A percentile compares a stretch with the other conserved stretches of the same genome.
phyloP scores from a whole-genome alignment of 2,797 vertebrate genomes.

The Atherinosoma microstoma region DNA sequence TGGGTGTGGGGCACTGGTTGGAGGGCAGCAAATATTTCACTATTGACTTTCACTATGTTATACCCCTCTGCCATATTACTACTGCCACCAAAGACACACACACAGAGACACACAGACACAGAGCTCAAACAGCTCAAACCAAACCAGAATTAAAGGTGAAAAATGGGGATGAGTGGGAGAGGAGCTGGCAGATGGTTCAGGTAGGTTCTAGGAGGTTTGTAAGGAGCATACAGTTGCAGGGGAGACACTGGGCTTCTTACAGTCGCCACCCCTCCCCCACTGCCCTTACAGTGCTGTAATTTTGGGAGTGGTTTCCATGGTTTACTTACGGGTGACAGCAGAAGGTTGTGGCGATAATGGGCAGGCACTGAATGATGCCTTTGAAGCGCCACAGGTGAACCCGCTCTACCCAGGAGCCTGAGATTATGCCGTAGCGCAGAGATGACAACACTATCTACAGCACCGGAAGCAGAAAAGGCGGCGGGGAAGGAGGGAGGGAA shows the following conservation, averaged over 20 bases:
- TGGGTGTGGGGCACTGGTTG: background rate
- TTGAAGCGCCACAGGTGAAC: conserved; percentile 82
- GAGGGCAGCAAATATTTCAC: conserved; percentile 23
- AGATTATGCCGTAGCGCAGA: conserved; percentile 85
- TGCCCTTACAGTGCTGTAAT: conserved; percentile 50
- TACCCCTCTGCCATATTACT: conserved; percentile 43
- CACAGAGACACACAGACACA: conserved; percentile 12
- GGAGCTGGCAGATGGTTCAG: conserved; percentile 25
- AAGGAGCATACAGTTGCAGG: conserved; percentile 31
- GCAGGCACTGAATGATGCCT: conserved; percentile 84
- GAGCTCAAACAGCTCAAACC: conserved; percentile 53
- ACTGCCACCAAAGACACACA: conserved; percentile 58
- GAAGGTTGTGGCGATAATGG: conserved; percentile 84
- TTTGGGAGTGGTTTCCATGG: conserved; percentile 38
- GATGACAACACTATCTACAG: conserved; percentile 85
- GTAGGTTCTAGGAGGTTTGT: conserved; percentile 19
- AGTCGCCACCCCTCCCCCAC: conserved; percentile 43
- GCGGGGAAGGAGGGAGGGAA: conserved; percentile 49
- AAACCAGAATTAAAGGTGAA: conserved; percentile 45
- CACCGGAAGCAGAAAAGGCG: conserved; percentile 62
- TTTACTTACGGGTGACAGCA: conserved; percentile 86
- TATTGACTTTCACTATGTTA: conserved; percentile 9
- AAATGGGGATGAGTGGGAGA: conserved; percentile 46
- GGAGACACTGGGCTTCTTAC: conserved; percentile 44
- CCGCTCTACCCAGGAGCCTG: conserved; percentile 83